phyloP scores from a whole-genome alignment of 1,140 invertebrate species.

The Thalassaphorura encarpata region DNA sequence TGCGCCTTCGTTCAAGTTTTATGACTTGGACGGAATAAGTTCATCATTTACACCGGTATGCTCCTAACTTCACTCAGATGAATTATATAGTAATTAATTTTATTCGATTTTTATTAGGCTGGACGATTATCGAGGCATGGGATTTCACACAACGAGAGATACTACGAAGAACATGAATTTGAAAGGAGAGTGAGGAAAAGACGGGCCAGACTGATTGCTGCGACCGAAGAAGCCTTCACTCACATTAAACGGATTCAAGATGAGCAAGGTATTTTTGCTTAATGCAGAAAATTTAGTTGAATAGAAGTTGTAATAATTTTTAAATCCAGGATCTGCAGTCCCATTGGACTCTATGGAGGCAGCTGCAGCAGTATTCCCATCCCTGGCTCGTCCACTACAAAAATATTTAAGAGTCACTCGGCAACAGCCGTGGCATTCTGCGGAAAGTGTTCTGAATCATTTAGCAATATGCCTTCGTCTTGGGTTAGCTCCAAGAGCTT shows the following conservation, averaged over 20 bases:
- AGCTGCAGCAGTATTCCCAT: conserved; percentile 93
- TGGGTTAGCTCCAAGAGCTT: conserved; percentile 50
- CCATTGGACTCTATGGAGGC: conserved; percentile 88
- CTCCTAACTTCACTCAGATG: neutral
- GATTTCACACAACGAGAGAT: conserved; percentile 87
- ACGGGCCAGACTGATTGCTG: conserved; percentile 73
- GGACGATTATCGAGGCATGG: conserved; percentile 51
- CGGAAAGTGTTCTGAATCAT: conserved; percentile 79
- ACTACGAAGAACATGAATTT: conserved; percentile 96
- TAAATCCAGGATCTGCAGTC: conserved; percentile 46
- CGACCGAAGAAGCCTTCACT: conserved; percentile 93
- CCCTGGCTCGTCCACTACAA: conserved; percentile 85
- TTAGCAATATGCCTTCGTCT: conserved; percentile 81
- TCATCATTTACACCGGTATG: conserved; percentile 51
- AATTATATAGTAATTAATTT: neutral
- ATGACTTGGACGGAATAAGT: conserved; percentile 82
- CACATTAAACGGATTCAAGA: conserved; percentile 65
- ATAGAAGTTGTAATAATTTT: too few relatives aligned
- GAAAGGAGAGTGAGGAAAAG: conserved; percentile 85
- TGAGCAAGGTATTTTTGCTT: conserved; percentile 39
- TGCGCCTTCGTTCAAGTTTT: conserved; percentile 68
- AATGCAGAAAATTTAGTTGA: too few relatives aligned
- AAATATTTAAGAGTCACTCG: conserved; percentile 91
- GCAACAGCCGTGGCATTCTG: conserved; percentile 88
- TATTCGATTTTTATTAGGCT: conserved; percentile 8